Percentiles rank a stretch among this genome's conserved stretches.
Evolutionary conservation across 2,797 vertebrate species (phyloP).

Genomic region (Mus spretus): DNA sequence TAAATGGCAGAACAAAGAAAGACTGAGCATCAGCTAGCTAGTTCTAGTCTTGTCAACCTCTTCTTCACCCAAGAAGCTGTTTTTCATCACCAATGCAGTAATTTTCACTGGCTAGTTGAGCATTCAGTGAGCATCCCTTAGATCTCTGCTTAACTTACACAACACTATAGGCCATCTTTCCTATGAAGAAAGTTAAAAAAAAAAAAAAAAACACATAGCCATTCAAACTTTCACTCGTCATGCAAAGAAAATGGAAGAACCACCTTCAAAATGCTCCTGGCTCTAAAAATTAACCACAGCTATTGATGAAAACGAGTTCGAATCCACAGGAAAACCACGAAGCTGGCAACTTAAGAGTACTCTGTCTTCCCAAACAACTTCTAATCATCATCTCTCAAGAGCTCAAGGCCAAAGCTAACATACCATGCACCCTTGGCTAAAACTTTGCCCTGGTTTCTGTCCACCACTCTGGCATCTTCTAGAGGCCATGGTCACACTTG

Average conservation of each 20-base stretch:
- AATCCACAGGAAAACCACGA: conserved; percentile 86
- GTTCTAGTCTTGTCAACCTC: background rate
- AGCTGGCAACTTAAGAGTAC: conserved; percentile 82
- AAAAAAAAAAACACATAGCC: conserved; percentile 61
- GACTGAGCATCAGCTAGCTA: background rate
- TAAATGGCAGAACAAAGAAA: background rate
- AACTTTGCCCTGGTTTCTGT: conserved; percentile 63
- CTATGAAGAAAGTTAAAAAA: conserved; percentile 45
- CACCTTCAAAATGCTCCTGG: conserved; percentile 69
- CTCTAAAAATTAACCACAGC: conserved; percentile 87
- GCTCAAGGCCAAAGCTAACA: conserved; percentile 81
- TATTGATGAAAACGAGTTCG: conserved; percentile 81
- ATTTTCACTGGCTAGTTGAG: background rate
- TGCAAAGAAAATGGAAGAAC: conserved; percentile 74
- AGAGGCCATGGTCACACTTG: conserved; percentile 55
- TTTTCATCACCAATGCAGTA: background rate
- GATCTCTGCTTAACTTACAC: background rate
- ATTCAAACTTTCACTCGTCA: conserved; percentile 60
- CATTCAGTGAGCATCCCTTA: background rate
- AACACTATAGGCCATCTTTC: conserved; percentile 30
- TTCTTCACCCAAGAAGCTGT: background rate
- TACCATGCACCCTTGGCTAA: conserved; percentile 75
- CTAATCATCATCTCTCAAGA: conserved; percentile 73
- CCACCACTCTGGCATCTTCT: conserved; percentile 73
- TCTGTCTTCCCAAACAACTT: conserved; percentile 78